Base-by-base conservation (phyloP, 2,888 invertebrate genomes). In the Dilophus febrilis region DNA sequence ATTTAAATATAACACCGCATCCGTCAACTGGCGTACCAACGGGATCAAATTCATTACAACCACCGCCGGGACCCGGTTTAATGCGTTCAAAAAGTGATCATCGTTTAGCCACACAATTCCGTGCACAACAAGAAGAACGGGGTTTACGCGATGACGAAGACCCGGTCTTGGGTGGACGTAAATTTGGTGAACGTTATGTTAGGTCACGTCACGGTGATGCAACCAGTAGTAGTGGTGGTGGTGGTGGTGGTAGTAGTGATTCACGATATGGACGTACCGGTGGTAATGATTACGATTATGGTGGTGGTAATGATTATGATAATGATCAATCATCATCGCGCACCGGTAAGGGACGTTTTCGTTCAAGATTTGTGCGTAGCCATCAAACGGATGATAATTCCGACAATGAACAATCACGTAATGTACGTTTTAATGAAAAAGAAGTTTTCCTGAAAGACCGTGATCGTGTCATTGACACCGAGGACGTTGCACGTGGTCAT, bases 1-100 rank as follows among this genome's bases (percentile, higher is more conserved):
- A 94, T 58, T 66, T 94, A 33, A 87, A 85, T 54, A 85, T 88
- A 47, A 65, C 75, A 40, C 73, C 72, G 44, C 67, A 70, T 37
- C 71, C 75, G 49, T 65, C 72, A 45, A 53, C 59, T 12, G 66
- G 64, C 16, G 61, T 62, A 10, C 50, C 55, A 14, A 59, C 63
- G 44, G 61, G 61, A 35, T 65, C 68, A 19, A 64, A 65, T 42
- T 64, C 74, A 44, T 59, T 77, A 38, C 74, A 72, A 38, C 70
- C 73, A 12, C 74, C 74, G 37, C 64, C 65, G 31, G 68, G 70
- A 6, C 82, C 81, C 34, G 88, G 88, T 2, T 64, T 92, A 14
- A 88, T 90, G 72, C 70, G 91, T 47, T 90, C 88, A 45, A 91
- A 92, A 61, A 90, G 90, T 58, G 91, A 92, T 57, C 91, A 91